Base-by-base conservation (phyloP, 2,888 invertebrate genomes). In the Andricus quercusramuli region DNA sequence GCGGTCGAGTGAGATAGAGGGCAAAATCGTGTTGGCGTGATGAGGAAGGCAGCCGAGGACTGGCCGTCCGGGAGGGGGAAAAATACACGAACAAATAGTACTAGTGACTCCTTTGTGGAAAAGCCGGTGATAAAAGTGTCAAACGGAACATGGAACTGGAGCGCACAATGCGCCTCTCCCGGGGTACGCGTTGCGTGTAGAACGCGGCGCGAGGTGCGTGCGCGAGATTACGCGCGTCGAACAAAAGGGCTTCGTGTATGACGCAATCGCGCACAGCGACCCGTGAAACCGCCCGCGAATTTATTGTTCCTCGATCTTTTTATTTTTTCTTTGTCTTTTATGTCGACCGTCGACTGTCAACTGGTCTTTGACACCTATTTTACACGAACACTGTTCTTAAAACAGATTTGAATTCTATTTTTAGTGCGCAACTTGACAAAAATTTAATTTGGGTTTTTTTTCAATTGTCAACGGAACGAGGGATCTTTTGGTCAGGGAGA, bases 91-190 rank as follows among this genome's bases (percentile, higher is more conserved):
- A 82, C 70, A 80, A 80, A 83, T 78, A 80, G 74, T 78, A 82
- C 70, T 25, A 74, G 3, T 29, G 41, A 51, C 25, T 74, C 51
- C 70, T 74, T 74, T 74, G 82, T 66, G 77, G 82, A 82, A 82
- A 82, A 80, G 77, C 79, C 76, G 81, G 66, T 80, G 84, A 83
- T 83, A 83, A 82, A 83, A 84, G 82, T 82, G 79, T 80, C 81
- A 80, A 81, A 79, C 64, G 64, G 70, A 82, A 82, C 68, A 37
- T 65, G 78, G 47, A 77, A 77, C 62, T 77, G 62, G 77, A 77
- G 56, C 77, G 62, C 62, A 77, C 78, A 64, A 78, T 68, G 56
- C 9, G 32, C 9, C 25, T 51, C 20, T 70, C 17, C 22, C 47
- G 25, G 68, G 37, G 68, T 22, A 74, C 56, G 29, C 25, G 59